Percentiles rank a stretch among this genome's conserved stretches.
These are phyloP conservation scores for Neodiprion lecontei DNA, from an alignment of 1,140 invertebrate genomes.

Conservation along the genomic window DNA sequence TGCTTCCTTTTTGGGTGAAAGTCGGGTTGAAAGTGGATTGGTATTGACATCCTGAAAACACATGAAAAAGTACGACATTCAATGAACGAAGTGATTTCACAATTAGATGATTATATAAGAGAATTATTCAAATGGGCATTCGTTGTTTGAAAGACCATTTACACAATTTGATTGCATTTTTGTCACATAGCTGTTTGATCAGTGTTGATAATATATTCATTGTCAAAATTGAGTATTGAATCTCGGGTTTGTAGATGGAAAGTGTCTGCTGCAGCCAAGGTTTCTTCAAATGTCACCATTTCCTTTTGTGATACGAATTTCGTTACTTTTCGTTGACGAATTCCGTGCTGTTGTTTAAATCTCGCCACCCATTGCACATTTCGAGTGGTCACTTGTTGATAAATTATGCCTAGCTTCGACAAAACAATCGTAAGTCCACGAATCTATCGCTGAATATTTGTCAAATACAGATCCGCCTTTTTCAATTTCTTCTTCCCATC, in stretches of 20 bases:
- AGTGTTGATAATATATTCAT: constrained; percentile 18
- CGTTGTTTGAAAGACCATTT: no score
- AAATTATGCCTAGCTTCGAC: constrained; percentile 18
- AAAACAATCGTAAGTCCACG: constrained; percentile 28
- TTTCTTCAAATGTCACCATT: not conserved
- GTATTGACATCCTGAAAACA: constrained; percentile 21
- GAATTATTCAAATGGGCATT: not conserved
- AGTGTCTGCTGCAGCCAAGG: constrained; percentile 11
- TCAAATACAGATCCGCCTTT: constrained; percentile 19
- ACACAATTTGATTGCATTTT: not conserved
- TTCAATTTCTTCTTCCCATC: constrained; percentile 20
- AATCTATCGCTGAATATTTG: constrained; percentile 23
- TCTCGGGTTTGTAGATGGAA: not conserved
- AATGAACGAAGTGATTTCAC: not conserved
- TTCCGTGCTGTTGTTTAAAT: not conserved
- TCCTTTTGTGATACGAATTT: constrained; percentile 10
- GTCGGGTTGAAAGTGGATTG: constrained; percentile 21
- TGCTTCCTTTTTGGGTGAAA: constrained; percentile 13
- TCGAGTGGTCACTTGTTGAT: constrained; percentile 21
- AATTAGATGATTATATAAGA: not conserved
- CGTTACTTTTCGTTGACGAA: constrained; percentile 12
- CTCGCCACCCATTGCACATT: not conserved
- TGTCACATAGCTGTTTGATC: constrained; percentile 11
- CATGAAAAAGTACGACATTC: not conserved
- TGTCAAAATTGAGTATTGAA: constrained; percentile 12